Percentiles rank a stretch among this genome's conserved stretches.
phyloP scores from a whole-genome alignment of 2,888 invertebrate species.

The Drosophila multiciliata region DNA sequence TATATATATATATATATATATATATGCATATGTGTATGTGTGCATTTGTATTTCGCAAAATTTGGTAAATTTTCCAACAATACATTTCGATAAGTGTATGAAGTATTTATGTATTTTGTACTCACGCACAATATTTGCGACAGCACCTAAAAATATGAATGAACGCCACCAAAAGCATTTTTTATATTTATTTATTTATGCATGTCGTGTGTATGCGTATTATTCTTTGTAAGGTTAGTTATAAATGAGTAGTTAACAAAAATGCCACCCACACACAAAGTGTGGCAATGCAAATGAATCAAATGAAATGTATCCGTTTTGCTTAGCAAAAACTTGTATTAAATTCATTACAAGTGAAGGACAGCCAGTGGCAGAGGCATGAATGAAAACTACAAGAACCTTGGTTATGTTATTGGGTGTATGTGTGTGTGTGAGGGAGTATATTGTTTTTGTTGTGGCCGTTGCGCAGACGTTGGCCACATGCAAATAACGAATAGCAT shows the following conservation, averaged over 20 bases:
- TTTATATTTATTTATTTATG: conserved; percentile 15
- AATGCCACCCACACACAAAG: not conserved
- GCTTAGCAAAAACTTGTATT: conserved; percentile 1
- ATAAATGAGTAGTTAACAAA: conserved; percentile 2
- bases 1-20: not conserved
- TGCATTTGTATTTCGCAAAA: not conserved
- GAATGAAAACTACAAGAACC: conserved; percentile 70
- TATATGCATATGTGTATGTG: not conserved
- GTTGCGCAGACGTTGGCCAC: conserved; percentile 39
- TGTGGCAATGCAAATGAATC: conserved; percentile 7
- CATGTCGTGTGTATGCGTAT: not conserved
- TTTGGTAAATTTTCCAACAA: conserved; percentile 8
- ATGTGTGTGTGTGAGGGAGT: conserved; percentile 18
- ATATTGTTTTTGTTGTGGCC: conserved; percentile 31
- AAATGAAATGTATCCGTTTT: conserved; percentile 12
- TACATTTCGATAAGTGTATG: conserved; percentile 11
- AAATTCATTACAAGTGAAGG: conserved; percentile 11
- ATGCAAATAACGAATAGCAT: conserved; percentile 14
- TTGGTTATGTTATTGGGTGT: conserved; percentile 38
- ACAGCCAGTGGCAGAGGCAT: conserved; percentile 40
- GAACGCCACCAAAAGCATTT: conserved; percentile 39
- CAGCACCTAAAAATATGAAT: conserved; percentile 49
- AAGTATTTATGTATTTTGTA: conserved; percentile 3
- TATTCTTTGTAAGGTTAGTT: not conserved
- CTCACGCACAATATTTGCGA: conserved; percentile 11